Conservation (phyloP, 2,888 invertebrate genomes). For the Athalia rosae region DNA sequence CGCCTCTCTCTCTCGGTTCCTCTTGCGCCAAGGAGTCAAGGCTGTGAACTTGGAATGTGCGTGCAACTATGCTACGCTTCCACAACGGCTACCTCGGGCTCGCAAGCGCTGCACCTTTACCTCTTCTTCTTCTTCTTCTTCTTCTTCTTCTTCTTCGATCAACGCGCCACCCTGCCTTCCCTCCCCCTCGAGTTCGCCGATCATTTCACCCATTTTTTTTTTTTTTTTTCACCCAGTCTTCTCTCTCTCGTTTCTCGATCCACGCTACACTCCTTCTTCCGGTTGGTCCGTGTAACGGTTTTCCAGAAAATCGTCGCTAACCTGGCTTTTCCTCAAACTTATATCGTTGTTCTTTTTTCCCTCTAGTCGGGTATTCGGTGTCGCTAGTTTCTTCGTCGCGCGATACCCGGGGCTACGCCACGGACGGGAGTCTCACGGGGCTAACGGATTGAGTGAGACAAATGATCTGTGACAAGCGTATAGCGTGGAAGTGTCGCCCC, state of each 20-base stretch:
- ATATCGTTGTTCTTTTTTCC: neutral
- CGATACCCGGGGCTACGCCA: neutral
- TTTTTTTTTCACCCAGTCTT: constrained; percentile 5
- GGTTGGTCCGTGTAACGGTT: neutral
- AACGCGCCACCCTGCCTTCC: neutral
- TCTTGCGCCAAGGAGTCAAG: constrained; percentile 62
- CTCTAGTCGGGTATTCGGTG: constrained; percentile 11
- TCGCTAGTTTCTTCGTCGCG: neutral
- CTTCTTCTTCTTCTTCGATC: constrained; percentile 38
- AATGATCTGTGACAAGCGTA: constrained; percentile 34
- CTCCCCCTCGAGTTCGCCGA: neutral
- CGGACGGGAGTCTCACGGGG: neutral
- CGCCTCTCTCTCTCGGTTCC: constrained; percentile 48
- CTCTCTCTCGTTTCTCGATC: neutral
- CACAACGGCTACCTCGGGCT: constrained; percentile 30
- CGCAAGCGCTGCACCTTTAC: constrained; percentile 21
- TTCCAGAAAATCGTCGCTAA: too few species aligned
- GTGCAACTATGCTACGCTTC: constrained; percentile 69
- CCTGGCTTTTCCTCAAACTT: too few species aligned
- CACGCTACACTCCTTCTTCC: neutral
- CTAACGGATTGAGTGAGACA: constrained; percentile 20
- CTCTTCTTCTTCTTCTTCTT: constrained; percentile 37
- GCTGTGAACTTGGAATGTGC: constrained; percentile 71
- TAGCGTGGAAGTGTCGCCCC: constrained; percentile 7
- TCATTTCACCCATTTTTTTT: neutral